Conservation (phyloP, 2,888 invertebrate species). For the Xestia xanthographa region DNA sequence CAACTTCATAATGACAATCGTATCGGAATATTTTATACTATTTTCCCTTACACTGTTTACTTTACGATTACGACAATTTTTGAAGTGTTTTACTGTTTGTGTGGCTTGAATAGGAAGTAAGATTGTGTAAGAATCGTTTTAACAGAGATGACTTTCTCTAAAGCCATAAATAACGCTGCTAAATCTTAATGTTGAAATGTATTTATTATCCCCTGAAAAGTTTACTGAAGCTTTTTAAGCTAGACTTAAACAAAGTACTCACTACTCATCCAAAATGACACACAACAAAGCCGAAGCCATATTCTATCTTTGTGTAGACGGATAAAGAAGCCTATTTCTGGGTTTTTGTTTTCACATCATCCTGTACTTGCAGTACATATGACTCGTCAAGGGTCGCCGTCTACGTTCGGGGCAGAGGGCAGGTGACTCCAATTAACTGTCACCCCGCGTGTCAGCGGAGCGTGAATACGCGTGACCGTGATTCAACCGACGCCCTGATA, state of each 20-base stretch:
- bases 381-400: slow-evolving; percentile 76
- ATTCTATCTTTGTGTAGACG: background rate
- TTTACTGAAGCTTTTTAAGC: background rate
- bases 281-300: background rate
- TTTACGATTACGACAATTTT: background rate
- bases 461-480: slow-evolving; percentile 85
- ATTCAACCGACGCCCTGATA: slow-evolving; percentile 75
- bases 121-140: background rate
- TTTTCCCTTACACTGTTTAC: slow-evolving; percentile 33
- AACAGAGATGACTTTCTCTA: background rate
- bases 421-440: slow-evolving; percentile 90
- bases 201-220: background rate
- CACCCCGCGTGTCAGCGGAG: slow-evolving; percentile 74
- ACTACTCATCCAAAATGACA: background rate
- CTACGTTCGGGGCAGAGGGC: slow-evolving; percentile 77
- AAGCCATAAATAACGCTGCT: background rate
- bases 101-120: background rate
- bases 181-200: background rate
- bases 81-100: background rate
- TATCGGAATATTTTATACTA: slow-evolving; percentile 18
- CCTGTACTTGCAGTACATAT: slow-evolving; percentile 72
- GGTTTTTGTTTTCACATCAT: slow-evolving; percentile 51
- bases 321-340: too few species aligned
- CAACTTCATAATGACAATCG: slow-evolving; percentile 9
- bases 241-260: background rate